Conservation (phyloP, 2,888 invertebrate species). For the Folsomia manolachei region DNA sequence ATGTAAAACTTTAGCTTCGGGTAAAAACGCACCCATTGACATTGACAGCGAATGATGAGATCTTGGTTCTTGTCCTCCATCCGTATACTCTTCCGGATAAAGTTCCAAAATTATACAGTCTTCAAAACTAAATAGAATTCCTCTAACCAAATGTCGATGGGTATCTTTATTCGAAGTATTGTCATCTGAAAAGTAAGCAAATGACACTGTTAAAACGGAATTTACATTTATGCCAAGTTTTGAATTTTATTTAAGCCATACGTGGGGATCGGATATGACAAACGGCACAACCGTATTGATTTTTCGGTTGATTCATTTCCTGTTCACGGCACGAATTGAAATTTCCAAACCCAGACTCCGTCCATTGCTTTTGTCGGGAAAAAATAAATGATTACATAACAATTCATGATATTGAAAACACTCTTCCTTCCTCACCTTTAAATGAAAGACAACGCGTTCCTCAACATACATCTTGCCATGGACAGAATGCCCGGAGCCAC, state of each 20-base stretch:
- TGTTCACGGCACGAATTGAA: conserved; percentile 24
- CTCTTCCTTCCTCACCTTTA: too few species aligned
- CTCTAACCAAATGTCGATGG: conserved; percentile 39
- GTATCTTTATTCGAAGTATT: conserved; percentile 27
- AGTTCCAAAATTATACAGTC: conserved; percentile 43
- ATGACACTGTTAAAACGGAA: background rate
- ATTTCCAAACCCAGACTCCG: conserved; percentile 19
- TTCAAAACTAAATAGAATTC: conserved; percentile 40
- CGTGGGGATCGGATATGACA: conserved; percentile 25
- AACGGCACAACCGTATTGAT: conserved; percentile 32
- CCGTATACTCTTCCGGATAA: conserved; percentile 27
- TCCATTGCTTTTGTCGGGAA: too few species aligned
- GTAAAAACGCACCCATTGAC: conserved; percentile 7
- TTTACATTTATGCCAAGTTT: background rate
- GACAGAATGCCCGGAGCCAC: conserved; percentile 35
- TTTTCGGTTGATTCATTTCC: background rate
- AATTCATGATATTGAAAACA: too few species aligned
- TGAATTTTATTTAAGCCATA: background rate
- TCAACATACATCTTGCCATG: conserved; percentile 44
- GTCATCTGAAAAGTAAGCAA: background rate
- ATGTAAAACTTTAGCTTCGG: too few species aligned
- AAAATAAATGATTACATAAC: too few species aligned
- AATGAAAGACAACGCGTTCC: conserved; percentile 37
- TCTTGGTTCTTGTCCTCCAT: background rate
- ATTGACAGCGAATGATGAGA: background rate